Percentiles rank a stretch among this genome's conserved stretches.
These are phyloP conservation scores for Armadillidium nasatum DNA, from an alignment of 1,140 invertebrate species.

Conservation along the genomic window DNA sequence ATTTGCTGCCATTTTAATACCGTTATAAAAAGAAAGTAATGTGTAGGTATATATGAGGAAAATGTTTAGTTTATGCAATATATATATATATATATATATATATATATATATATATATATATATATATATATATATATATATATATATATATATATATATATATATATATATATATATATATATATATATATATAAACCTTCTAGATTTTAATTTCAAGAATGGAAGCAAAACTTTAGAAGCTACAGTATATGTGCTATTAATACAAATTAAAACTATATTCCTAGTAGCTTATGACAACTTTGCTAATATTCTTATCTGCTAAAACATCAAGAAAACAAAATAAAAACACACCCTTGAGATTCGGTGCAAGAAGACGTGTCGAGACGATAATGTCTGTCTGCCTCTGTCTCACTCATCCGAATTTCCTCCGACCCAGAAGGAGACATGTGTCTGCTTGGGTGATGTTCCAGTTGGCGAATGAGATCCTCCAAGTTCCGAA, in stretches of 20 bases:
- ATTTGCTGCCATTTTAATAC: no score
- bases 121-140: background rate
- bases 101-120: conserved; percentile 19
- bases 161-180: conserved; percentile 8
- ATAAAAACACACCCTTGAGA: conserved; percentile 60
- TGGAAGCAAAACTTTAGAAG: no score
- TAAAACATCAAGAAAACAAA: conserved; percentile 18
- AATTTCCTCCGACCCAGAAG: conserved; percentile 78
- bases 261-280: no score
- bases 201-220: background rate
- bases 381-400: conserved; percentile 78
- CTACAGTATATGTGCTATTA: no score
- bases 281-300: no score
- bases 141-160: conserved; percentile 12
- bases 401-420: conserved; percentile 85
- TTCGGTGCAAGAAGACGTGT: conserved; percentile 70
- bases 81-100: no score
- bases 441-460: conserved; percentile 77
- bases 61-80: no score
- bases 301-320: no score
- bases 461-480: conserved; percentile 85
- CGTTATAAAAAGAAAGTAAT: no score
- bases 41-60: no score
- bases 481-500: conserved; percentile 83
- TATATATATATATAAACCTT: conserved; percentile 5